Evolutionary conservation across 2,888 invertebrate species (phyloP), one percentile per base, ranked within the genome.

Genomic region (Latrodectus hesperus): DNA sequence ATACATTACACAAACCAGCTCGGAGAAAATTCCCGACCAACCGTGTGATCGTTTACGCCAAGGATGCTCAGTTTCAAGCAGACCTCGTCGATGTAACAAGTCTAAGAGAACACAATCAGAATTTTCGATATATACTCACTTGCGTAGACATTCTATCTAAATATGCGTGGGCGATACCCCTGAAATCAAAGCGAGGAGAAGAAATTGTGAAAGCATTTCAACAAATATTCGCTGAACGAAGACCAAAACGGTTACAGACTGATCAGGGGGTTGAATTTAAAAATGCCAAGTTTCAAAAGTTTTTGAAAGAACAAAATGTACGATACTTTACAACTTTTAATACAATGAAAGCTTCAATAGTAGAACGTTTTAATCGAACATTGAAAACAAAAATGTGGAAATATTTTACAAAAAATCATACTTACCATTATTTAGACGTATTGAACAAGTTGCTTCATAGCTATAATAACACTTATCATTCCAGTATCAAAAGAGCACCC

Each of bases 301-400:
- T 88, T 78, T 74, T 90, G 22, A 88, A 88, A 17, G 49, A 88
- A 26, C 79, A 90, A n/a, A 86, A 90, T 16, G 68, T 89, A 6
- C 22, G 89, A 55, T 91, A 90, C 89, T 91, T 91, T 64, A 90
- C 89, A 1, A 90, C 91, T 0, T 87, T 89, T 14, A 90, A 91
- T 89, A 89, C 90, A 49, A 90, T 90, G 8, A 92, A 92, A 89
- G 91, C 91, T 1, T 89, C 90, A 1, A 86, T 92, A 9, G 90
- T 91, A 0, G 91, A 92, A 89, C 73, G 92, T 9, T 91, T 91
- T 12, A 91, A 91, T 88, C 77, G 91, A 82, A 92, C 91, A 10
- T 72, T 92, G 17, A 91, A 91, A 89, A 90, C 90, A 53, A 90
- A 81, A 65, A 81, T 77, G 77, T 86, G 76, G 72, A 81, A 81